Percentiles rank a stretch among this genome's conserved stretches.
These are phyloP conservation scores for Anthophora plumipes DNA, from an alignment of 2,888 invertebrate species.

Conservation along the genomic window DNA sequence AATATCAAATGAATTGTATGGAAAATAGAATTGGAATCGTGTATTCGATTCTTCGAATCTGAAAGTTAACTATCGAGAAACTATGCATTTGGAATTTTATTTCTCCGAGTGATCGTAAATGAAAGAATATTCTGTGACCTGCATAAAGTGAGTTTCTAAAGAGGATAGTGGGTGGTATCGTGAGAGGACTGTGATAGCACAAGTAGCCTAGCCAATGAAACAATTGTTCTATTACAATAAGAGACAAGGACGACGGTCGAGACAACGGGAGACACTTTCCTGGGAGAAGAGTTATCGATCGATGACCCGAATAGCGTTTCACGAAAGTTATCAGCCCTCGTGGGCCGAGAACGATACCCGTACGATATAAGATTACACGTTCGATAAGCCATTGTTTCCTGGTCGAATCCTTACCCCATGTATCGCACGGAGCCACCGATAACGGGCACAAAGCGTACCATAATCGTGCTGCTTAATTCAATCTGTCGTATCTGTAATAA, in stretches of 20 bases:
- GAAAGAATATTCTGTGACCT: no score
- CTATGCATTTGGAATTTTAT: no score
- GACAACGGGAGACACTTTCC: constrained; percentile 16
- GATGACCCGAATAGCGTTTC: constrained; percentile 50
- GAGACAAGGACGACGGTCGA: not conserved
- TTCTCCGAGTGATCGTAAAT: no score
- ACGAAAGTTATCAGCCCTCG: constrained; percentile 44
- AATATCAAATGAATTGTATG: no score
- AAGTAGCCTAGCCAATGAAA: not conserved
- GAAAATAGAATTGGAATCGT: no score
- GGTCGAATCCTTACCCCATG: constrained; percentile 34
- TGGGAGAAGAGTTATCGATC: constrained; percentile 42
- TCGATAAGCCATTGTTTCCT: constrained; percentile 57
- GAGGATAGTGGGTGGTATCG: not conserved
- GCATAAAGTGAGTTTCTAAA: no score
- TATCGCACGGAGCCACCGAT: constrained; percentile 35
- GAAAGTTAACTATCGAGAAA: no score
- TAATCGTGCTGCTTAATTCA: constrained; percentile 59
- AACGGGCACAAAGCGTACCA: constrained; percentile 32
- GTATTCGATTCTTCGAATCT: no score
- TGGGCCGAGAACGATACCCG: constrained; percentile 18
- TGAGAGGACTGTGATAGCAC: not conserved
- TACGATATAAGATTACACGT: constrained; percentile 52
- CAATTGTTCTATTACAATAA: constrained; percentile 3
- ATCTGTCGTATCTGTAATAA: constrained; percentile 53